phyloP scores from a whole-genome alignment of 2,113 vertebrate genomes.

The Sphyrna mokarran region DNA sequence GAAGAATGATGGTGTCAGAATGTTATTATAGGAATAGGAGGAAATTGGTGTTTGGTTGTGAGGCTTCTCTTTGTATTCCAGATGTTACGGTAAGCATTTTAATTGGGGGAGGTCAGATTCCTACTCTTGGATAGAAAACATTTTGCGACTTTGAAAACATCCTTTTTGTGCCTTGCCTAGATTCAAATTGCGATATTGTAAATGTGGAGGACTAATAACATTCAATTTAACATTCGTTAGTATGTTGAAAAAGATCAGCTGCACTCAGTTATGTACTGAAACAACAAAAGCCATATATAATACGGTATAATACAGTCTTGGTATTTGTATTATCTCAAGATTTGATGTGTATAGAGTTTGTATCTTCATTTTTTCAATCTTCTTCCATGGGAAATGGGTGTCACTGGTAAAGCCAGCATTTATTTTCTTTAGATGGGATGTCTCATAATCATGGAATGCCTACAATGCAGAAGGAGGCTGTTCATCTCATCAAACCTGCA shows the following conservation, averaged over 20 bases:
- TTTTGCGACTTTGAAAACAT: neutral
- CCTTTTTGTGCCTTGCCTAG: neutral
- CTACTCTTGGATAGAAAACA: neutral
- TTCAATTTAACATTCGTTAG: neutral
- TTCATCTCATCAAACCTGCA: no score
- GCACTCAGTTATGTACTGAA: neutral
- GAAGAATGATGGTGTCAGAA: neutral
- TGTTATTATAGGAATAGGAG: neutral
- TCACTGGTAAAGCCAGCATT: no score
- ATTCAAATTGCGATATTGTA: neutral
- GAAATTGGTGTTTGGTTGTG: neutral
- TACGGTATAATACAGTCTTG: neutral
- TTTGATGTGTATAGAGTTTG: neutral
- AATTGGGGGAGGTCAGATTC: neutral
- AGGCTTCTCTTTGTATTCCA: neutral
- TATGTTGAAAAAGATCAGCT: neutral
- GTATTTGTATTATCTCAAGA: neutral
- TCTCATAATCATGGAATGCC: no score
- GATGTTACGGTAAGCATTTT: neutral
- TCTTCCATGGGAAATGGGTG: no score
- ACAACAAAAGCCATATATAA: neutral
- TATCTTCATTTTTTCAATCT: neutral
- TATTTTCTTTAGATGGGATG: no score
- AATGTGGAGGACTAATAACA: neutral
- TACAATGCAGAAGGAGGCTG: no score